Base-by-base conservation (phyloP, 1,140 invertebrate species). In the Aphis craccivora region DNA sequence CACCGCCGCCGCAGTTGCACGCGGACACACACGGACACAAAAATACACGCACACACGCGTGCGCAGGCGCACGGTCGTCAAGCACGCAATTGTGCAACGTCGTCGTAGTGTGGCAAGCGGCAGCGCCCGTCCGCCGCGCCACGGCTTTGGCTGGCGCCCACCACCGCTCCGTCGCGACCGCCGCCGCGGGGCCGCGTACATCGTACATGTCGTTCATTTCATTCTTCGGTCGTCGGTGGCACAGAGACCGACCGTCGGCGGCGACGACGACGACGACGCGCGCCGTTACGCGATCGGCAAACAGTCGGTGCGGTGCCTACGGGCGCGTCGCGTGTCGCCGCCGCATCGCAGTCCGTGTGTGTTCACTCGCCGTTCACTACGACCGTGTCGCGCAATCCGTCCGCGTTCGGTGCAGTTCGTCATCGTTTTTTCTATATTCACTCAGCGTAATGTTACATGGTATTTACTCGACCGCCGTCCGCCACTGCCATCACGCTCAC, bases 1-100 rank as follows among this genome's bases (percentile, higher is more conserved):
- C 90, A 53, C 48, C 87, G 51, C 48, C 84, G 84, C 43, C 43
- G 84, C 43, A 76, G 60, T 76, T 76, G 40, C n/a, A 60, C 53
- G 53, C 89, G 53, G 0, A 43, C 48, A 60, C 89, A 25, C 55
- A 40, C 43, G 45, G n/a, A 45, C 43, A 18, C 18, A n/a, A 76
- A 76, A 30, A 67, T 30, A 11, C 9, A 22, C 87, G n/a, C 87
- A 35, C 87, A n/a, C 88, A 40, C 53, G 6, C 8, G 22, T 22
- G 22, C 45, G 88, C 53, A 40, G 18, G 45, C n/a, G 25, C 84
- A n/a, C 43, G 25, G 40, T 37, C 51, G 20, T 53, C 55, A 23
- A 18, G 67, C 90, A 76, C 90, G 45, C 90, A 55, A 90, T 92
- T 92, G 91, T 84, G 91, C 91, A 84, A 92, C 76, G 76, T 81